These are phyloP conservation scores for Bembecia ichneumoniformis DNA, from an alignment of 2,888 invertebrate genomes.

Conservation along the genomic window DNA sequence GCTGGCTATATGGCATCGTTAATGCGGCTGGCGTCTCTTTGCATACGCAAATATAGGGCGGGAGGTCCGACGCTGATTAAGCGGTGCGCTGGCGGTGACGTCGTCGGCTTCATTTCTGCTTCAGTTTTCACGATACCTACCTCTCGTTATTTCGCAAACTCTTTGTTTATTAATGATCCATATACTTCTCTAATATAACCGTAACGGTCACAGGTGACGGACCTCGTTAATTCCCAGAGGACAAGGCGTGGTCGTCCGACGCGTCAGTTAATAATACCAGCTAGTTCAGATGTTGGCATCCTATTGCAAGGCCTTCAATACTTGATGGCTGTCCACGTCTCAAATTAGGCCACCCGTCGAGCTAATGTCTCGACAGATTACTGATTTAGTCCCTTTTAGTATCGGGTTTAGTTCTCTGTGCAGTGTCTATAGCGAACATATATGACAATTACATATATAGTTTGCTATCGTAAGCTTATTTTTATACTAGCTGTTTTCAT, in stretches of 20 bases:
- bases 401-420: background rate
- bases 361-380: constrained; percentile 18
- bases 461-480: too few species aligned
- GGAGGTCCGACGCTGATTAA: constrained; percentile 67
- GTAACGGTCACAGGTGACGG: constrained; percentile 7
- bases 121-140: background rate
- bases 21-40: constrained; percentile 70
- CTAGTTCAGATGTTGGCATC: constrained; percentile 21
- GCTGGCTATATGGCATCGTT: constrained; percentile 73
- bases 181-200: background rate
- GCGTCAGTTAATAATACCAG: constrained; percentile 16
- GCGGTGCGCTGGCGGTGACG: constrained; percentile 57
- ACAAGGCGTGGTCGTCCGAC: constrained; percentile 12
- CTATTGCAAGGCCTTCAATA: constrained; percentile 40
- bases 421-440: too few species aligned
- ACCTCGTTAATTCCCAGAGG: constrained; percentile 11
- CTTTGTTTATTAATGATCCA: too few species aligned
- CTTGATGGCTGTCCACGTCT: constrained; percentile 45
- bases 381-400: background rate
- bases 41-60: constrained; percentile 73
- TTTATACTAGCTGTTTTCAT: too few species aligned
- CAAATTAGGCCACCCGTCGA: constrained; percentile 33
- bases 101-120: constrained; percentile 49
- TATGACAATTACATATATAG: too few species aligned
- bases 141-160: constrained; percentile 3